Evolutionary conservation across 1,140 invertebrate species (phyloP).

Genomic region (Nasonia vitripennis): DNA sequence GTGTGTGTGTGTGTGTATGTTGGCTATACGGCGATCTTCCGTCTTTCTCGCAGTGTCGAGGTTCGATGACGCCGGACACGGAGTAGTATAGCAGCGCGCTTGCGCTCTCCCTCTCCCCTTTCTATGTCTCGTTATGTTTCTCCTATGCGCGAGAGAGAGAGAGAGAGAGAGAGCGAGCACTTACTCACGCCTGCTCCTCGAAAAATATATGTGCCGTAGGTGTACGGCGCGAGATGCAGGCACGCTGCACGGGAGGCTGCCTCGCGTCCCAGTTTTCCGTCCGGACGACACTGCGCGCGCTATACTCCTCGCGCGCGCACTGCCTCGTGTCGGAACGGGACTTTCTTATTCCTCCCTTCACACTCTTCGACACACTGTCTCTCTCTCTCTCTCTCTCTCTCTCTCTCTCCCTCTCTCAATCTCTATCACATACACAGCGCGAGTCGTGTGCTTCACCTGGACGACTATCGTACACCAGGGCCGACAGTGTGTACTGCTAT

Average conservation of each 20-base stretch:
- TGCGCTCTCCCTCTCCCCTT: constrained; percentile 9
- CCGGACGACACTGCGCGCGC: background rate
- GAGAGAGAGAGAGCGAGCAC: background rate
- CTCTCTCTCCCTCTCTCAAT: too few relatives aligned
- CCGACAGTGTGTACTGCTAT: too few relatives aligned
- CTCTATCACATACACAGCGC: background rate
- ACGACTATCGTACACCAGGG: background rate
- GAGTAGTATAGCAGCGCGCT: background rate
- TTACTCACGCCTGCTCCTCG: constrained; percentile 1
- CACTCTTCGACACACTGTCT: background rate
- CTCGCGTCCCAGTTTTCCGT: background rate
- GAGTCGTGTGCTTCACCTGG: background rate
- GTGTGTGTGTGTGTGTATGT: too few relatives aligned
- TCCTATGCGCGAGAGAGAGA: background rate
- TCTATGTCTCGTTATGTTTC: background rate
- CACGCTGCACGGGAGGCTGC: background rate
- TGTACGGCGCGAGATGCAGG: background rate
- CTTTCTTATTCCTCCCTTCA: constrained; percentile 8
- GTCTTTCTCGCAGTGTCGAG: background rate
- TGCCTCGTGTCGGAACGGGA: background rate
- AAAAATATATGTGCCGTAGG: background rate
- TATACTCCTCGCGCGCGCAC: background rate
- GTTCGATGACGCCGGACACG: constrained; percentile 24
- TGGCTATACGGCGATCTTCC: background rate
- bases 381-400: too few relatives aligned